Conservation (phyloP, 2,797 vertebrate species). For the Galago senegalensis region DNA sequence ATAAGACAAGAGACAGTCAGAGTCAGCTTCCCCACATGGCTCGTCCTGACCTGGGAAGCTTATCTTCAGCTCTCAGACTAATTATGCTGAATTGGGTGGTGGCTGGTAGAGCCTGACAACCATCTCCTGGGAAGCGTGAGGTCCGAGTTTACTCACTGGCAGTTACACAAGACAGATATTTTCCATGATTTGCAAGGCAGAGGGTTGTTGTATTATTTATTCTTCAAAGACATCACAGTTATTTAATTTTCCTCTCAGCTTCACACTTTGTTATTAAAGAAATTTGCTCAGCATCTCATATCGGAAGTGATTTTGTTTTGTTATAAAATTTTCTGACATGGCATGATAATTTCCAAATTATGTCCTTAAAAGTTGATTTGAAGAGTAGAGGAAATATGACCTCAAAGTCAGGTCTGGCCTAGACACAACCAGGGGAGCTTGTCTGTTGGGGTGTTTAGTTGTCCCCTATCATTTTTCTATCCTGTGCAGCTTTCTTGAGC, state of each 20-base stretch:
- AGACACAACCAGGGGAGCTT: fast-evolving
- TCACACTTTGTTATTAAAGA: not conserved
- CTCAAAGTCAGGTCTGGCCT: fast-evolving
- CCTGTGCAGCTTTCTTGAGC: not conserved
- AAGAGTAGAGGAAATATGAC: not conserved
- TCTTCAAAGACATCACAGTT: not conserved
- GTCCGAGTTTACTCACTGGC: not conserved
- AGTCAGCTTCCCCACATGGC: fast-evolving
- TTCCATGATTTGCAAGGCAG: not conserved
- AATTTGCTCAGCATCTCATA: not conserved
- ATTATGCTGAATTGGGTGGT: not conserved
- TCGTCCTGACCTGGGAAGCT: not conserved
- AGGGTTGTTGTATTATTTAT: not conserved
- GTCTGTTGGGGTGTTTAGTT: fast-evolving
- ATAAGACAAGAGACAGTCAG: not conserved
- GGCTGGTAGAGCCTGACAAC: not conserved
- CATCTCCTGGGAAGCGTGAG: not conserved
- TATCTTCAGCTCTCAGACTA: not conserved
- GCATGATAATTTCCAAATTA: not conserved
- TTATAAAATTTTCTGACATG: not conserved
- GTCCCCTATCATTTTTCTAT: not conserved
- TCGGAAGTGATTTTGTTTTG: not conserved
- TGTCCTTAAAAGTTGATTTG: not conserved
- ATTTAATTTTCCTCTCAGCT: not conserved
- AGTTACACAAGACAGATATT: not conserved